Evolutionary conservation across 2,888 invertebrate genomes (phyloP).

Genomic region (Chaitophorus viminalis): DNA sequence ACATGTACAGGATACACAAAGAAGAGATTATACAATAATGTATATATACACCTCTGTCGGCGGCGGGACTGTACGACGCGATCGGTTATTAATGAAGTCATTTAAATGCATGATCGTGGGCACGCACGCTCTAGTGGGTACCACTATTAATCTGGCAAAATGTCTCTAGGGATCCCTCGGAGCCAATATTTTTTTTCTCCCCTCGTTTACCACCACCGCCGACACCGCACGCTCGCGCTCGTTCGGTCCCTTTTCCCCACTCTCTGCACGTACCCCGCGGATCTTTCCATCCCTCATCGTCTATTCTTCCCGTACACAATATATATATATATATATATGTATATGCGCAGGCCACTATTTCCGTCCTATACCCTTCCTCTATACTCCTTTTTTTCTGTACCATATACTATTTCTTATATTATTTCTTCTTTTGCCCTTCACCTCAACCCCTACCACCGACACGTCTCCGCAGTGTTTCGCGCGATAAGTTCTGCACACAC

Average conservation of each 20-base stretch:
- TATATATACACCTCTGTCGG: slow-evolving; percentile 30
- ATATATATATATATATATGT: too few species aligned
- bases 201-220: background rate
- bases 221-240: background rate
- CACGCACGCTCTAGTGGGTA: slow-evolving; percentile 62
- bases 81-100: slow-evolving; percentile 69
- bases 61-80: slow-evolving; percentile 42
- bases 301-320: too few species aligned
- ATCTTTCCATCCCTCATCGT: background rate
- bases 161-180: slow-evolving; percentile 54
- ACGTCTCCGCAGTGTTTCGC: background rate
- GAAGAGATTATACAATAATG: slow-evolving; percentile 27
- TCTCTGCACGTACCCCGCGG: background rate
- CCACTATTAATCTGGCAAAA: slow-evolving; percentile 62
- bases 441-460: too few species aligned
- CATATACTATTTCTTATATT: background rate
- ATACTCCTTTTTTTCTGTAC: background rate
- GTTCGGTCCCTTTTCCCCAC: background rate
- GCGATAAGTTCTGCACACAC: background rate
- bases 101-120: slow-evolving; percentile 69
- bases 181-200: slow-evolving; percentile 60
- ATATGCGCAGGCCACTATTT: background rate
- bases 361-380: background rate
- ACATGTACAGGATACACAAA: background rate
- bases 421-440: background rate